Evolutionary conservation across 2,888 invertebrate species (phyloP).

Genomic region (Pristionchus exspectatus): DNA sequence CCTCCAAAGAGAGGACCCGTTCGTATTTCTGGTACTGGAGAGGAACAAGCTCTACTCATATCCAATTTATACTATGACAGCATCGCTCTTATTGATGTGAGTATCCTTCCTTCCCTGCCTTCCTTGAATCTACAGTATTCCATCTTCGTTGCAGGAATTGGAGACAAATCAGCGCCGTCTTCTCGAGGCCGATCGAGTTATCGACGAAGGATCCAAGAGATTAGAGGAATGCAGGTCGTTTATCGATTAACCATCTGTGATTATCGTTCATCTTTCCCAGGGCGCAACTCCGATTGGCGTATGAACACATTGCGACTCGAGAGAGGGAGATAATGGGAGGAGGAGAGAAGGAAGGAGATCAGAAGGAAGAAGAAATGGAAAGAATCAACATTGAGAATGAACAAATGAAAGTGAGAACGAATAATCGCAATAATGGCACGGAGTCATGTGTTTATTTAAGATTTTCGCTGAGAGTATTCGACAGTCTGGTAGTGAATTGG

Average conservation of each 20-base stretch:
- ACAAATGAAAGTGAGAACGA: background rate
- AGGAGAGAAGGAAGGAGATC: slow-evolving; percentile 41
- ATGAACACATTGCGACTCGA: background rate
- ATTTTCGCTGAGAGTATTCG: slow-evolving; percentile 68
- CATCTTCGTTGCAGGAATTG: slow-evolving; percentile 19
- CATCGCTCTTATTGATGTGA: slow-evolving; percentile 65
- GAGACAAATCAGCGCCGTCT: slow-evolving; percentile 52
- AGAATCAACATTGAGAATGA: background rate
- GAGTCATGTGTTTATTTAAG: slow-evolving; percentile 55
- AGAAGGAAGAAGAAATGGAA: slow-evolving; percentile 34
- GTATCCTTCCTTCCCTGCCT: background rate
- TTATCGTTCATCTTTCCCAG: background rate
- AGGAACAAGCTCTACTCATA: slow-evolving; percentile 68
- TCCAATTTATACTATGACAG: slow-evolving; percentile 69
- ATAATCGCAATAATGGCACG: background rate
- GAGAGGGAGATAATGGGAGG: slow-evolving; percentile 2
- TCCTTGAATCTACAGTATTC: background rate
- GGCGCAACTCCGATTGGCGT: slow-evolving; percentile 43
- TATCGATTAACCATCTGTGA: background rate
- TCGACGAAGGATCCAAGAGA: slow-evolving; percentile 4
- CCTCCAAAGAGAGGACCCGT: background rate
- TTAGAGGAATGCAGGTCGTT: slow-evolving; percentile 47
- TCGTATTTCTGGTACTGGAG: slow-evolving; percentile 2
- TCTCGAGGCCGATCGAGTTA: slow-evolving; percentile 47
- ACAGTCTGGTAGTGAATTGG: slow-evolving; percentile 69